Percentiles rank a stretch among this genome's conserved stretches.
Conservation (phyloP, 2,888 invertebrate genomes). For the Tetragnatha montana region DNA sequence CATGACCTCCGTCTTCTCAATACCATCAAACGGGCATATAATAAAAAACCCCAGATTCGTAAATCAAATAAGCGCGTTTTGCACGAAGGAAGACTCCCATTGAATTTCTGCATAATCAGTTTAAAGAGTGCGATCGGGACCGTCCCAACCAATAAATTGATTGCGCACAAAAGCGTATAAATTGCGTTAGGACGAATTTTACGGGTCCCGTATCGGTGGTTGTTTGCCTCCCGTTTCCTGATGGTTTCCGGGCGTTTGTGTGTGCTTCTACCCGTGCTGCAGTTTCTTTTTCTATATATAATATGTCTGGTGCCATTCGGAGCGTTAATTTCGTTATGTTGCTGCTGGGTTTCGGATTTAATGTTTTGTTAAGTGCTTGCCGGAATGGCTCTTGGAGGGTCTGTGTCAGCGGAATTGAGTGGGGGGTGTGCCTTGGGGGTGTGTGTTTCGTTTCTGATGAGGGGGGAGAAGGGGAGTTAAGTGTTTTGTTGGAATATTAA, state of each 20-base stretch:
- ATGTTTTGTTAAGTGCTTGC: no score
- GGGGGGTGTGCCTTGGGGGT: background rate
- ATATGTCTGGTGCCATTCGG: no score
- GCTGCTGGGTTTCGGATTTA: no score
- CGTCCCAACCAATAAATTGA: conserved; percentile 19
- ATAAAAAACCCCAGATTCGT: background rate
- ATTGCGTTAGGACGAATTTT: conserved; percentile 8
- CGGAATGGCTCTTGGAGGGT: background rate
- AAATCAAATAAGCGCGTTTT: background rate
- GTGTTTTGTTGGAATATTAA: background rate
- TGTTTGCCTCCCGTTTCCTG: background rate
- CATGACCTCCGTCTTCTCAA: no score
- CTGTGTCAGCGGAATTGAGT: background rate
- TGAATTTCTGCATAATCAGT: conserved; percentile 41
- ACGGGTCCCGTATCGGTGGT: background rate
- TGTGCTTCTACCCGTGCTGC: no score
- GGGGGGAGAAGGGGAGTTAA: background rate
- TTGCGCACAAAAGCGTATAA: conserved; percentile 13
- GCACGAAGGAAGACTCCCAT: conserved; percentile 30
- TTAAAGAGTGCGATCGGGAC: background rate
- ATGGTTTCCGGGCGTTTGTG: no score
- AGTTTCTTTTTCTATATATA: no score
- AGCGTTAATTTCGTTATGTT: no score
- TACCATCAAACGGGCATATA: no score
- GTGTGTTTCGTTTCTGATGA: background rate